phyloP scores from a whole-genome alignment of 2,797 vertebrate species.

The Bovichtus variegatus region DNA sequence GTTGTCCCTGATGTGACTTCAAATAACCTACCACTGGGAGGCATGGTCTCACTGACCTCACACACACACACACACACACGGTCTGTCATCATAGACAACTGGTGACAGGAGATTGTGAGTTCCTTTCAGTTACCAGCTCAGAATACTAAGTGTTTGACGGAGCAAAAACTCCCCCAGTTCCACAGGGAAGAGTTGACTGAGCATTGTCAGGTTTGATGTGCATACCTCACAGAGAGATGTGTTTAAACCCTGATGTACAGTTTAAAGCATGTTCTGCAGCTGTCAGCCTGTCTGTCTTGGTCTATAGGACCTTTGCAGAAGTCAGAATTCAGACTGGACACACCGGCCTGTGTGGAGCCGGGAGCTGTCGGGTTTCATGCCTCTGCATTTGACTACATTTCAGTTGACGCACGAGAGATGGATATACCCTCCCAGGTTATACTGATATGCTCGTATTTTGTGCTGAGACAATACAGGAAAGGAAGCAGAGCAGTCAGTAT shows the following conservation, averaged over 20 bases:
- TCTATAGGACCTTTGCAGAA: conserved; percentile 7
- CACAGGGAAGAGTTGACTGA: background rate
- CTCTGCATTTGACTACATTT: conserved; percentile 4
- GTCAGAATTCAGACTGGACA: conserved; percentile 16
- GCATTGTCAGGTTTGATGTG: conserved; percentile 23
- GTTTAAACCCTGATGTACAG: conserved; percentile 10
- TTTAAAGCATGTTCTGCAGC: conserved; percentile 20
- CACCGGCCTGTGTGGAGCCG: conserved; percentile 4
- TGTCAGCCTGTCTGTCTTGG: conserved; percentile 38
- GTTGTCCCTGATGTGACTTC: background rate
- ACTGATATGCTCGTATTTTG: background rate
- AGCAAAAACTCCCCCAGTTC: background rate
- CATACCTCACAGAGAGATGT: conserved; percentile 11
- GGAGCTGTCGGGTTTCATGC: conserved; percentile 20
- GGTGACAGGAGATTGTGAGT: background rate
- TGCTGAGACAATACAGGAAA: background rate
- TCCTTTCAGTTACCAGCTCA: background rate
- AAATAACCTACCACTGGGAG: background rate
- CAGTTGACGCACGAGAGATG: conserved; percentile 4
- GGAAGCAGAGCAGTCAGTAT: background rate
- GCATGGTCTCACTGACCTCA: background rate
- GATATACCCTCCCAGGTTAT: background rate
- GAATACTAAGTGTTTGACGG: conserved; percentile 1
- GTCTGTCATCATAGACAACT: background rate
- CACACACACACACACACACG: background rate